Percentiles rank a stretch among this genome's conserved stretches.
phyloP scores from a whole-genome alignment of 2,888 invertebrate species.

The Sinhomidia bicolor region DNA sequence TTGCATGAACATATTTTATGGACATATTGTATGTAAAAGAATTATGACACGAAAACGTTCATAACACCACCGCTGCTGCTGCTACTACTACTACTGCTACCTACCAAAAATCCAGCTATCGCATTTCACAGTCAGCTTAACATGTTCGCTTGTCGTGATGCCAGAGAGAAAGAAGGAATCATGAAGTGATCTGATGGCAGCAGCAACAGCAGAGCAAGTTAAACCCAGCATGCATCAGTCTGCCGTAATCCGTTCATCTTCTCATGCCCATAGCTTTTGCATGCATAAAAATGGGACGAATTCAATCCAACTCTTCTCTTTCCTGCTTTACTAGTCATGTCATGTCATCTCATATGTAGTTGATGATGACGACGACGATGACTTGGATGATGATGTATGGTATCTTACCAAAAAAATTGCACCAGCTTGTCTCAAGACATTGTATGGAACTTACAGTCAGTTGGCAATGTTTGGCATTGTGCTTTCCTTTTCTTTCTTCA shows the following conservation, averaged over 20 bases:
- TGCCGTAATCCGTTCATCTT: constrained; percentile 38
- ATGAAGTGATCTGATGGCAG: not conserved
- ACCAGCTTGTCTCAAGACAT: constrained; percentile 35
- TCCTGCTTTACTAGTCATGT: constrained; percentile 55
- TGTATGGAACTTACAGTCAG: not conserved
- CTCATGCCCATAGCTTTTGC: constrained; percentile 35
- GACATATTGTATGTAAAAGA: no score
- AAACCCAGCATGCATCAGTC: not conserved
- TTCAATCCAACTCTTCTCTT: constrained; percentile 37
- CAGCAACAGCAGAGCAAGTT: not conserved
- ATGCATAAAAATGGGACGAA: constrained; percentile 46
- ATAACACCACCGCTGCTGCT: no score
- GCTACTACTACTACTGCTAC: no score
- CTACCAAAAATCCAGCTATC: not conserved
- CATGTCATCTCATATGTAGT: constrained; percentile 48
- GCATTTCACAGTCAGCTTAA: constrained; percentile 35
- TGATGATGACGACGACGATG: constrained; percentile 43
- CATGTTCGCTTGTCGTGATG: constrained; percentile 6
- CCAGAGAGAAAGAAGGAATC: not conserved
- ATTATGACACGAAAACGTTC: no score
- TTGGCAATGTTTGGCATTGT: not conserved
- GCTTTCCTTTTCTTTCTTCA: not conserved
- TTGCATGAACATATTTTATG: no score
- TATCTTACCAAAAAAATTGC: constrained; percentile 43
- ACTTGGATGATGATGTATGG: constrained; percentile 54